Evolutionary conservation across 2,888 invertebrate genomes (phyloP), one percentile per base, ranked within the genome.

Genomic region (Mythimna vitellina): DNA sequence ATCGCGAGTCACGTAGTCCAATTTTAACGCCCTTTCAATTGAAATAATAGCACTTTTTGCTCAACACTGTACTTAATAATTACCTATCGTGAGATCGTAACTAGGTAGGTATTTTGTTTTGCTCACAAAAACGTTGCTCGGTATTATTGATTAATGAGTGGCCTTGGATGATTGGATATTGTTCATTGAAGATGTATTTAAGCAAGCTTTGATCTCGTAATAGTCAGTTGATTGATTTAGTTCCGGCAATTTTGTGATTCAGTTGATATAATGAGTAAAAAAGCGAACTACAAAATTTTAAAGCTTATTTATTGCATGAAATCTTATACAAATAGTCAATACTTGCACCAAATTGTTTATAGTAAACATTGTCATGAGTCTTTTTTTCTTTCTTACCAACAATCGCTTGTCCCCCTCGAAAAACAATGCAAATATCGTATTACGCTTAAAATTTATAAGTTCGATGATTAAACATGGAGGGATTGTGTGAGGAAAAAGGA

Each of bases 11-110:
- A 78, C 79, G 80, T 32, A n/a, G 29, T 66, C 51, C 67, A 70
- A 74, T 70, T 68, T 58, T 51, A 61, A 67, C 74, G 65, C 67
- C 82, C 74, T 78, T 74, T 17, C 32, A 65, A 80, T 80, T 78
- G 58, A 67, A 78, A 78, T 68, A 78, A 82, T 82, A 66, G 58
- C 74, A 60, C 61, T 82, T 80, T 80, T 78, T 80, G 67, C 51
- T 42, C 6, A 12, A 29, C 35, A 67, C 17, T 78, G 79, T 68
- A 70, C 62, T 60, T 53, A 46, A 80, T 80, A 65, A 80, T 80
- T 42, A 29, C 29, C 29, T 29, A 46, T 58, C 49, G 66, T 73
- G 38, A 67, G 57, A 73, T 62, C 69, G 58, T 53, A 72, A 60
- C 49, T 32, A 71, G 35, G 35, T 8, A 35, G 35, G 9, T 35